Base-by-base conservation (phyloP, 2,113 vertebrate species). In the Rynchops niger region DNA sequence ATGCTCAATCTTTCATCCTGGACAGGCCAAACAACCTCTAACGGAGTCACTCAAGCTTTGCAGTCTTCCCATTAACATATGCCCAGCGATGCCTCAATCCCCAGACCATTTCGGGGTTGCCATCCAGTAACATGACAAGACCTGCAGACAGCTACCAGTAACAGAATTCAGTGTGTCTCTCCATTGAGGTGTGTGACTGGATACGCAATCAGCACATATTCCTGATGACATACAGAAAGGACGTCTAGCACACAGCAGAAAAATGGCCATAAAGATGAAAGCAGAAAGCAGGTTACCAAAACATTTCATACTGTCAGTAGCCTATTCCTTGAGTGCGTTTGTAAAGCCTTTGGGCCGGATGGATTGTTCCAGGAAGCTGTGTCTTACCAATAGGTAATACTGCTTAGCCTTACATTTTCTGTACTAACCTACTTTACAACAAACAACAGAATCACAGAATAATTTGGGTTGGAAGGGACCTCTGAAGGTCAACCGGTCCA, bases 141-240 rank as follows among this genome's bases (percentile, higher is more conserved):
- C 29, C 29, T 42, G 50, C 53, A 67, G 74, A 40, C 55, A 86
- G 69, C 20, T 73, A 52, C 18, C 62, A 53, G 42, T 0, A 47
- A 62, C 29, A 77, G 83, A 69, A 73, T 38, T 47, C 50, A 7
- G 0, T 4, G 19, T 12, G 18, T 40, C 29, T 78, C 73, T 47
- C 53, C 1, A 1, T 4, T 11, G 0, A n/a, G 3, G 16, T 0
- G 1, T 18, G 42, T 19, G 36, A 36, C 58, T n/a, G 29, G 17
- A 52, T 9, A 43, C 8, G 47, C 58, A 55, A 21, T 43, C 50
- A 50, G 55, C 59, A 40, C 1, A 0, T 19, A 11, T 15, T 77
- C 53, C 80, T 71, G 38, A 34, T 10, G 8, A 32, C n/a, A 14
- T 0, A 49, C 26, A 83, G 36, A 58, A 78, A 73, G 45, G 12